These are phyloP conservation scores for Deilephila porcellus DNA, from an alignment of 2,888 invertebrate genomes.

Conservation along the genomic window DNA sequence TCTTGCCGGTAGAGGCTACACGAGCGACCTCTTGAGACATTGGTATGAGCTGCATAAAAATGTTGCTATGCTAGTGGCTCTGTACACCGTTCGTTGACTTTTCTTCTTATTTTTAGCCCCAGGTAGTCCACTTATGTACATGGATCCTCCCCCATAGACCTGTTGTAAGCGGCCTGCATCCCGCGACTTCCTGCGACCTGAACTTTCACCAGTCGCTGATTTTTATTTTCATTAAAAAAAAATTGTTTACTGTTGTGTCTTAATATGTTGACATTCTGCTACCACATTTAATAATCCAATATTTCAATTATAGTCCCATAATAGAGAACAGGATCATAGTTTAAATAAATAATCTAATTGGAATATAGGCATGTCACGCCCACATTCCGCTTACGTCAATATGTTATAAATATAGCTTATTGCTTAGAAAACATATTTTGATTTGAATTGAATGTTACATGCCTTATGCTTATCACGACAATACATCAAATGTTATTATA, in stretches of 20 bases:
- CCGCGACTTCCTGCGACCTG: no score
- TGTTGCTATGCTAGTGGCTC: no score
- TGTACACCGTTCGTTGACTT: no score
- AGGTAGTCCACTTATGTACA: no score
- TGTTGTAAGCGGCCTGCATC: no score
- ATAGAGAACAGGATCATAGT: not conserved
- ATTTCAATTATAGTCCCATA: not conserved
- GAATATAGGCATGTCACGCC: not conserved
- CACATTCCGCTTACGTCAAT: not conserved
- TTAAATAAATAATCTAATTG: not conserved
- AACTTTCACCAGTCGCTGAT: no score
- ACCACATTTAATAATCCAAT: not conserved
- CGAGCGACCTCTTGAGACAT: no score
- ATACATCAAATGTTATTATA: slow-evolving; percentile 8
- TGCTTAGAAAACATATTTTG: slow-evolving; percentile 7
- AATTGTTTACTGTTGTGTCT: not conserved
- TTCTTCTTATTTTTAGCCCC: no score
- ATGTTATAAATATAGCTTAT: not conserved
- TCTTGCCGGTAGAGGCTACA: no score
- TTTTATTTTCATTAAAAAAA: no score
- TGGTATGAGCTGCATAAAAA: no score
- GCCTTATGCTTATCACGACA: not conserved
- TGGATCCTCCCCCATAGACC: no score
- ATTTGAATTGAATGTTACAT: not conserved
- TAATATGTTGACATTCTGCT: not conserved